phyloP scores from a whole-genome alignment of 2,888 invertebrate genomes.

The Rhagonycha lutea region DNA sequence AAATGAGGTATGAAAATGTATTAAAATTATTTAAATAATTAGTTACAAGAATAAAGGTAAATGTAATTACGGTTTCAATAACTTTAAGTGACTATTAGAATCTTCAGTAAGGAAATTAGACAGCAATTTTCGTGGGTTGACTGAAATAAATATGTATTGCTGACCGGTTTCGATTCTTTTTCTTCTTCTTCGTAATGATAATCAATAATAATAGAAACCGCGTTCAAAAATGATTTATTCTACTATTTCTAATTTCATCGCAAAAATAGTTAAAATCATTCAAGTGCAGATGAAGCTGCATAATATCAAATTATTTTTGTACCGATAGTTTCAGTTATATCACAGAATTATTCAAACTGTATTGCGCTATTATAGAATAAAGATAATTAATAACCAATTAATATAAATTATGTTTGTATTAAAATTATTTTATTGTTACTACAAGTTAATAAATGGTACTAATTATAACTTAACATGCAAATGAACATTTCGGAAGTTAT shows the following conservation, averaged over 20 bases:
- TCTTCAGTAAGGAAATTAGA: not conserved
- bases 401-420: not conserved
- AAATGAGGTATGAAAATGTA: not conserved
- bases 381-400: not conserved
- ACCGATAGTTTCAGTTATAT: not conserved
- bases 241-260: no score
- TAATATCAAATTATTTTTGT: not conserved
- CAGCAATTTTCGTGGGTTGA: not conserved
- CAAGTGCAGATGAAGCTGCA: not conserved
- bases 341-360: not conserved
- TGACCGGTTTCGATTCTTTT: not conserved
- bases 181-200: not conserved
- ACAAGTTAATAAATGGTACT: not conserved
- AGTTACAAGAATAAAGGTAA: not conserved
- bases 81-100: not conserved
- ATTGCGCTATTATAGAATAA: not conserved
- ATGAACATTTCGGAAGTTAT: not conserved
- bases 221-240: not conserved
- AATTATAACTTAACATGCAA: not conserved
- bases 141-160: not conserved
- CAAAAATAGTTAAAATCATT: not conserved
- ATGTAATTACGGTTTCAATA: not conserved
- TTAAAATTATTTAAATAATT: not conserved
- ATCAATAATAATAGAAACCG: not conserved
- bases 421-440: not conserved